Percentiles rank a stretch among this genome's conserved stretches.
Evolutionary conservation across 2,797 vertebrate genomes (phyloP).

Genomic region (Moxostoma hubbsi): DNA sequence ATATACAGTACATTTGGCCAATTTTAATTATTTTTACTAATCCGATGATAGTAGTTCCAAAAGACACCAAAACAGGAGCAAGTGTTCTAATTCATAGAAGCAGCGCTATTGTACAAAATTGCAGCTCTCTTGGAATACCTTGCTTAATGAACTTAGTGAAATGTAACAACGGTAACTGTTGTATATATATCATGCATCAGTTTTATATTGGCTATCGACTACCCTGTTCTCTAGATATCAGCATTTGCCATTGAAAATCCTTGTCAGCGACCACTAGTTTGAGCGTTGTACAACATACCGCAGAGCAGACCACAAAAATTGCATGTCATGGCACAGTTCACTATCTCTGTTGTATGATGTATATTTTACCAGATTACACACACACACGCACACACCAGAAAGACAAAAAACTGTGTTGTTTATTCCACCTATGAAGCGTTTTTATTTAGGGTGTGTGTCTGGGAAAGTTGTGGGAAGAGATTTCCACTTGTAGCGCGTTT

Average conservation of each 20-base stretch:
- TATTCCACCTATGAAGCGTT: neutral
- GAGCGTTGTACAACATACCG: neutral
- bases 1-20: too few relatives aligned
- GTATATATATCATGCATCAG: too few relatives aligned
- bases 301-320: neutral
- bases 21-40: too few relatives aligned
- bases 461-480: slow-evolving; percentile 43
- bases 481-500: slow-evolving; percentile 28
- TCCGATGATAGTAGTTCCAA: too few relatives aligned
- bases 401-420: neutral
- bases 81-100: too few relatives aligned
- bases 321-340: neutral
- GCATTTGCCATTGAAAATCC: too few relatives aligned
- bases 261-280: neutral
- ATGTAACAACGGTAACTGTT: too few relatives aligned
- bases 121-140: too few relatives aligned
- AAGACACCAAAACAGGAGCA: too few relatives aligned
- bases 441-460: slow-evolving; percentile 28
- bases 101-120: too few relatives aligned
- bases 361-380: neutral
- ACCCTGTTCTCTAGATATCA: neutral
- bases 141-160: too few relatives aligned
- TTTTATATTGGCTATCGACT: neutral
- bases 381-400: neutral
- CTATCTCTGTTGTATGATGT: neutral